phyloP scores from a whole-genome alignment of 2,888 invertebrate species.

The Chrysotoxum bicinctum region DNA sequence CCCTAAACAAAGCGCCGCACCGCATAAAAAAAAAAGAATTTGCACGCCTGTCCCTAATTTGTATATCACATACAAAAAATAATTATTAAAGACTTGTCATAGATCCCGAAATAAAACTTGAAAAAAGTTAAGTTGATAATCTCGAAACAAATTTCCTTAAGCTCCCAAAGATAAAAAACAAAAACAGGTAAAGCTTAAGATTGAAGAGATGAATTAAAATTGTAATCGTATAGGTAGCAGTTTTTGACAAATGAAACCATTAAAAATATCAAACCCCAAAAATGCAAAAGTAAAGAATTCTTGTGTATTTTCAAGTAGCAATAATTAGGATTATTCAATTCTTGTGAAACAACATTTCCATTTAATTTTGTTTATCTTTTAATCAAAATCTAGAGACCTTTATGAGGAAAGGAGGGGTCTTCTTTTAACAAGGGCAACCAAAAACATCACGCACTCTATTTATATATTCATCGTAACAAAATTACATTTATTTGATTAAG shows the following conservation, averaged over 20 bases:
- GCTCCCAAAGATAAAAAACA: neutral
- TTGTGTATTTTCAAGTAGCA: neutral
- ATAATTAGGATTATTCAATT: constrained; percentile 11
- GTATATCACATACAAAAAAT: too few species aligned
- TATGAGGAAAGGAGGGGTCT: neutral
- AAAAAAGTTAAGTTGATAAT: too few species aligned
- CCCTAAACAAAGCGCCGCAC: too few species aligned
- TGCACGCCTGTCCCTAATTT: too few species aligned
- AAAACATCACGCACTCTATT: constrained; percentile 18
- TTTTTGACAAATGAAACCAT: neutral
- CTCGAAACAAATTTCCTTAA: neutral
- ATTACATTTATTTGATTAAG: constrained; percentile 67
- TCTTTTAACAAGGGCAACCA: constrained; percentile 1
- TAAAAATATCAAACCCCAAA: neutral
- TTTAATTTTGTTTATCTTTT: constrained; percentile 52
- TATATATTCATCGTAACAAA: constrained; percentile 22
- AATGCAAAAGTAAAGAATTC: neutral
- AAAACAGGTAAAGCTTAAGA: neutral
- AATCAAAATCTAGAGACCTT: constrained; percentile 49
- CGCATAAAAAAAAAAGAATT: too few species aligned
- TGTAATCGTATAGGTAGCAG: neutral
- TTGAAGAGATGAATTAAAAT: neutral
- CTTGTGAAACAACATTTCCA: constrained; percentile 18
- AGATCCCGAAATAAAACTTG: too few species aligned
- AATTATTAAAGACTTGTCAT: too few species aligned